phyloP scores from a whole-genome alignment of 1,140 invertebrate genomes.

The Drosophila nigrodunni region DNA sequence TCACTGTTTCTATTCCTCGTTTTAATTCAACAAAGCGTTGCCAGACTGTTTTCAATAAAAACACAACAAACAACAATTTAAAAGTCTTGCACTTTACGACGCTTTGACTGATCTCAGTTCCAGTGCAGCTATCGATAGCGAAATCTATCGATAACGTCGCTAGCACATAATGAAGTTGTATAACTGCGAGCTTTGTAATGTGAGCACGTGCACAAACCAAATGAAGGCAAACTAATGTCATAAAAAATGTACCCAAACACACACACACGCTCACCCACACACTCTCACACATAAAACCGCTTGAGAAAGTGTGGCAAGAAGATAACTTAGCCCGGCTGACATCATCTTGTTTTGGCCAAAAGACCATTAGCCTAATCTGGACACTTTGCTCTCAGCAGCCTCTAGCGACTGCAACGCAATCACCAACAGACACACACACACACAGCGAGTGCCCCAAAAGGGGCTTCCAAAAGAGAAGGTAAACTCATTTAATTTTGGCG shows the following conservation, averaged over 20 bases:
- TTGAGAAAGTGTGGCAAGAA: background rate
- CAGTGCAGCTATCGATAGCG: background rate
- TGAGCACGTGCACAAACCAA: background rate
- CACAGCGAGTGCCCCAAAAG: background rate
- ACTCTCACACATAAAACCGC: background rate
- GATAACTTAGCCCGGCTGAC: slow-evolving; percentile 21
- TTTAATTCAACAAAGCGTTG: too few relatives aligned
- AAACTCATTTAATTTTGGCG: background rate
- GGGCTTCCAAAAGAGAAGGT: background rate
- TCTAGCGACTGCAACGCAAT: background rate
- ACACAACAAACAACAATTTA: too few relatives aligned
- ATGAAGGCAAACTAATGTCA: background rate
- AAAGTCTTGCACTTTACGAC: background rate
- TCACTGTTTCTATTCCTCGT: too few relatives aligned
- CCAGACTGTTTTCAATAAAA: too few relatives aligned
- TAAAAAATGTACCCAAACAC: background rate
- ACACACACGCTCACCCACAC: background rate
- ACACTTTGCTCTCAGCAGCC: slow-evolving; percentile 6
- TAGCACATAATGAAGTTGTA: background rate
- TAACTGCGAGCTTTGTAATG: background rate
- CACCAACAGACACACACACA: slow-evolving; percentile 5
- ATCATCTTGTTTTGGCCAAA: slow-evolving; percentile 14
- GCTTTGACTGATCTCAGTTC: too few relatives aligned
- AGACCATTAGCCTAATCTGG: slow-evolving; percentile 30
- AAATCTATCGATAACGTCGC: background rate